A percentile compares a stretch with the other conserved stretches of the same genome.
Conservation (phyloP, 2,797 vertebrate genomes). For the Myioborus melanocephalus region DNA sequence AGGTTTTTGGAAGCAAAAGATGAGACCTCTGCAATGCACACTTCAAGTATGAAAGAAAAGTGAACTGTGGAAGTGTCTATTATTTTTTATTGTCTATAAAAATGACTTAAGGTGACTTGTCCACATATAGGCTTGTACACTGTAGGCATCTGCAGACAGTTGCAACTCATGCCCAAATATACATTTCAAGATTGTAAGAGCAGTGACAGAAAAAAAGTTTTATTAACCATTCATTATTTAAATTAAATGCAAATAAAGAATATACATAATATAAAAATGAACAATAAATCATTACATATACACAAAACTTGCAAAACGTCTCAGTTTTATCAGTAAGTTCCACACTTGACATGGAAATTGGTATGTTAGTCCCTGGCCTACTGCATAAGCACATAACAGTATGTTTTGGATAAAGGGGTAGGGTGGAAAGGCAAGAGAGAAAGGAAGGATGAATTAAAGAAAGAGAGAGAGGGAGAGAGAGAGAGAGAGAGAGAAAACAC, state of each 20-base stretch:
- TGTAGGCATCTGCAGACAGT: not conserved
- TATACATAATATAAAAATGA: not conserved
- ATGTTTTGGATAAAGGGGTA: not conserved
- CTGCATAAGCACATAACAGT: fast-evolving
- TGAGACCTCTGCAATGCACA: not conserved
- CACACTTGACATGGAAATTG: not conserved
- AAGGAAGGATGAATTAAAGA: not conserved
- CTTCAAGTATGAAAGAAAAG: not conserved
- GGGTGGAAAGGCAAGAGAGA: not conserved
- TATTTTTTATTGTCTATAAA: not conserved
- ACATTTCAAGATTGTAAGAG: not conserved
- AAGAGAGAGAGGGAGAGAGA: no score
- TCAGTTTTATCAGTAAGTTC: not conserved
- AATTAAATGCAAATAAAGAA: not conserved
- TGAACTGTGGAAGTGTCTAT: not conserved
- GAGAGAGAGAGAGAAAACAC: no score
- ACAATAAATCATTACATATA: not conserved
- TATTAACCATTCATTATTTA: not conserved
- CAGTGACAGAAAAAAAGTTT: not conserved
- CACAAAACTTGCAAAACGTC: not conserved
- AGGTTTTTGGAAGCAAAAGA: not conserved
- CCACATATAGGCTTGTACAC: not conserved
- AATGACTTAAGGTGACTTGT: not conserved
- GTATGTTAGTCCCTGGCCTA: not conserved
- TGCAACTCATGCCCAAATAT: not conserved